Evolutionary conservation across 2,888 invertebrate species (phyloP).

Genomic region (Cosmorhoe ocellata): DNA sequence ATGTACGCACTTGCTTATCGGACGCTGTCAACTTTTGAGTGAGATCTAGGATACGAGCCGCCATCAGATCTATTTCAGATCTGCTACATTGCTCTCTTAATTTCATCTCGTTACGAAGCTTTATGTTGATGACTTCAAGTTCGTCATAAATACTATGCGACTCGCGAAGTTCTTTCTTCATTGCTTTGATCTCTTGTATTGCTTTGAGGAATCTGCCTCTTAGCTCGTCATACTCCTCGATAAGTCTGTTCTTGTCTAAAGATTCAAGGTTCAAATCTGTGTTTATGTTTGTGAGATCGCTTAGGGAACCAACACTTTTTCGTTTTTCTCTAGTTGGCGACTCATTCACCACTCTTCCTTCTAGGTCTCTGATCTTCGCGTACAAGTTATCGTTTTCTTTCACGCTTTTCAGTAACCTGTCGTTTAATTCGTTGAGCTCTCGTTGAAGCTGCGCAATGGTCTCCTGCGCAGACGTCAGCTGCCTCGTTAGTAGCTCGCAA

Average conservation of each 20-base stretch:
- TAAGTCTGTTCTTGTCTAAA: constrained; percentile 88
- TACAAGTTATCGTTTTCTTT: constrained; percentile 90
- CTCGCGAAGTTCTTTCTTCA: constrained; percentile 90
- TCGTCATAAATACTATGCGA: constrained; percentile 91
- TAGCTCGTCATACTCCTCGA: constrained; percentile 91
- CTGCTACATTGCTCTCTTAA: constrained; percentile 84
- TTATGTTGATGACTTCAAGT: constrained; percentile 89
- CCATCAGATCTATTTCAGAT: constrained; percentile 90
- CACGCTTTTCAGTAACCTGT: constrained; percentile 85
- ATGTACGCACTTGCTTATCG: constrained; percentile 89
- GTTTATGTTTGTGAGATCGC: constrained; percentile 91
- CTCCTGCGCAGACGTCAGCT: constrained; percentile 85
- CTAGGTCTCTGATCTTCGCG: constrained; percentile 87
- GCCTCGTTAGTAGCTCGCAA: constrained; percentile 84
- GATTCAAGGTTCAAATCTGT: constrained; percentile 88
- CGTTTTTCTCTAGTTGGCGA: constrained; percentile 82
- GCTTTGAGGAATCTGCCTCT: constrained; percentile 91
- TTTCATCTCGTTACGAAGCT: constrained; percentile 87
- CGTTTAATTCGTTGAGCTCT: constrained; percentile 86
- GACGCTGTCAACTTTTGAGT: constrained; percentile 90
- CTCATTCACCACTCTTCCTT: constrained; percentile 79
- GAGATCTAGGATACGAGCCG: constrained; percentile 91
- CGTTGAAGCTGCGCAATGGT: constrained; percentile 85
- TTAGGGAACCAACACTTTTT: constrained; percentile 89
- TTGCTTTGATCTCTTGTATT: constrained; percentile 90